Percentiles rank a stretch among this genome's conserved stretches.
Conservation (phyloP, 2,888 invertebrate genomes). For the Trichopria drosophilae region DNA sequence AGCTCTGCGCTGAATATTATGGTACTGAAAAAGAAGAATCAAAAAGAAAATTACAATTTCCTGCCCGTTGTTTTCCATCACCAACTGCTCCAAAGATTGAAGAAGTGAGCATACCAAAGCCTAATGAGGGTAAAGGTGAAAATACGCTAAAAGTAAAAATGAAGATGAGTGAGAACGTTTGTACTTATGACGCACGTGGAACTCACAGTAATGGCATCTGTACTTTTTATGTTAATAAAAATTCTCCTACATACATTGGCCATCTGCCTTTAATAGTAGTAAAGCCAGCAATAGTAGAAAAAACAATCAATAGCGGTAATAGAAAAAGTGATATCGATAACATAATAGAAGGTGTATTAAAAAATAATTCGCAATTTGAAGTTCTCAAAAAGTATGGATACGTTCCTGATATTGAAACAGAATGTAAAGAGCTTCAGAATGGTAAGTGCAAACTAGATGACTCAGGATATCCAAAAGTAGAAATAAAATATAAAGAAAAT, state of each 20-base stretch:
- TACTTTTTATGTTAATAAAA: slow-evolving; percentile 23
- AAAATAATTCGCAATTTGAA: slow-evolving; percentile 10
- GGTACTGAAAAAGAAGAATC: slow-evolving; percentile 20
- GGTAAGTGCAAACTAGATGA: slow-evolving; percentile 10
- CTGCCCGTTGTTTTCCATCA: slow-evolving; percentile 23
- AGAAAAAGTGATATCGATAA: slow-evolving; percentile 14
- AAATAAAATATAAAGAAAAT: slow-evolving; percentile 15
- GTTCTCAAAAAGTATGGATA: slow-evolving; percentile 13
- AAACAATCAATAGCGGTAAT: slow-evolving; percentile 9
- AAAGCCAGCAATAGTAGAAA: slow-evolving; percentile 15
- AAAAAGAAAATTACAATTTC: slow-evolving; percentile 22
- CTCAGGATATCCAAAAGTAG: slow-evolving; percentile 10
- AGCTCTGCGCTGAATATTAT: slow-evolving; percentile 25
- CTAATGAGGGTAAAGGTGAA: slow-evolving; percentile 16
- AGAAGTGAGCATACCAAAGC: slow-evolving; percentile 15
- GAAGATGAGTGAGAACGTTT: slow-evolving; percentile 22
- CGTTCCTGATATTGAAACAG: slow-evolving; percentile 7
- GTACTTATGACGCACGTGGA: slow-evolving; percentile 23
- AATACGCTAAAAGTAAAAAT: slow-evolving; percentile 22
- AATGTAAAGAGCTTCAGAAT: not conserved
- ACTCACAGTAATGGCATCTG: slow-evolving; percentile 19
- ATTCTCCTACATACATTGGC: slow-evolving; percentile 16
- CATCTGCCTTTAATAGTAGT: slow-evolving; percentile 14
- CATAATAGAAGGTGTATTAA: slow-evolving; percentile 15
- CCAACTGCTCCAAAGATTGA: slow-evolving; percentile 26